Evolutionary conservation across 2,888 invertebrate genomes (phyloP), one percentile per base, ranked within the genome.

Genomic region (Arenicola marina): DNA sequence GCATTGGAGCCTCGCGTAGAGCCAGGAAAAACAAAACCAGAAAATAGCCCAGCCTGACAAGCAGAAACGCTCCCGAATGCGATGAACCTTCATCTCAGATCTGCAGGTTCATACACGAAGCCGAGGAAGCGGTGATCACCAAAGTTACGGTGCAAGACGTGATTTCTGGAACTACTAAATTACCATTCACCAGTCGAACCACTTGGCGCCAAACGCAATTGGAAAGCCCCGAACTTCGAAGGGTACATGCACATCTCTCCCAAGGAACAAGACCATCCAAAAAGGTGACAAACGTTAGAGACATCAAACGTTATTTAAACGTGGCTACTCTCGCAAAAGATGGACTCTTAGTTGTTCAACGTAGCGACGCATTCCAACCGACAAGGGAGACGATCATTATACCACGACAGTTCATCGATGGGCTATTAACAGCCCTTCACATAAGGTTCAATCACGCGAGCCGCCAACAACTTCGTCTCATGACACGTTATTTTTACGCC

Each of bases 251-350:
- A 2, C 70, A 70, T 46, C 61, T 72, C 1, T 56, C 51, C 15
- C 73, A 73, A 33, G 71, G 71, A 4, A 73, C 73, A 0, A 56
- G 70, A 2, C 74, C 74, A 0, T 74, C 69, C 4, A 70, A 66
- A 56, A 70, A 70, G 44, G 29, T 63, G 1, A 70, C 71, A 18
- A 70, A 66, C 34, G 45, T 70, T 26, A 61, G 56, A 45, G 68
- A 72, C 33, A 59, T 71, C 3, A 71, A 62, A 29, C 29, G 51
- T 7, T 62, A 62, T 32, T 59, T 62, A 29, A 48, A 54, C n/a
- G 62, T 57, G 15, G 64, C 56, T 1, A 55, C 71, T 3, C 61
- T 70, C 28, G 61, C 67, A 15, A 66, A 63, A 15, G 68, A 70
- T 53, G 62, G 53, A 18, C 48, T 66, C 11, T 28, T 66, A 45